phyloP scores from a whole-genome alignment of 1,140 invertebrate species.

The Acromyrmex echinatior region DNA sequence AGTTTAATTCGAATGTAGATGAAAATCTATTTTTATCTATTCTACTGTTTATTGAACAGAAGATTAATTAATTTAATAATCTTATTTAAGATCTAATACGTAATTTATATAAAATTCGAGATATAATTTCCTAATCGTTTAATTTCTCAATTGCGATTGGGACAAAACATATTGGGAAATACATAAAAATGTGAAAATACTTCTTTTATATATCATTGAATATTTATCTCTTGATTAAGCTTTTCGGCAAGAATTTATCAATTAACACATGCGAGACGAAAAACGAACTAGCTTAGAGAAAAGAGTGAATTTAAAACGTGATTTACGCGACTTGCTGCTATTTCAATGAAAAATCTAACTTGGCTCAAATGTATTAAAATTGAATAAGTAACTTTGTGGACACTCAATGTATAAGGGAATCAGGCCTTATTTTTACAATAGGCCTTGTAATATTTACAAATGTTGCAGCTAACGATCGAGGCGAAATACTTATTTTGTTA shows the following conservation, averaged over 20 bases:
- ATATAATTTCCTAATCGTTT: background rate
- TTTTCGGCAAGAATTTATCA: slow-evolving; percentile 10
- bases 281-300: slow-evolving; percentile 20
- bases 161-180: slow-evolving; percentile 21
- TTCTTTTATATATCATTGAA: slow-evolving; percentile 23
- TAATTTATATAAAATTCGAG: slow-evolving; percentile 27
- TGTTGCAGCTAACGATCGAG: slow-evolving; percentile 57
- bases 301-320: slow-evolving; percentile 18
- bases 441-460: slow-evolving; percentile 69
- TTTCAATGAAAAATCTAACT: slow-evolving; percentile 15
- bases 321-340: background rate
- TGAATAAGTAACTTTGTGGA: slow-evolving; percentile 55
- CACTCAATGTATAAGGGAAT: slow-evolving; percentile 50
- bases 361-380: slow-evolving; percentile 21
- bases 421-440: slow-evolving; percentile 64
- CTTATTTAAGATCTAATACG: slow-evolving; percentile 1
- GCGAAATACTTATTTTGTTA: slow-evolving; percentile 49
- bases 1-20: slow-evolving; percentile 35
- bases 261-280: slow-evolving; percentile 9
- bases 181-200: slow-evolving; percentile 45
- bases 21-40: background rate
- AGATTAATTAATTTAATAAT: slow-evolving; percentile 1
- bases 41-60: background rate
- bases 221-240: background rate
- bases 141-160: background rate